phyloP scores from a whole-genome alignment of 2,888 invertebrate genomes.

The Lochmaea capreae region DNA sequence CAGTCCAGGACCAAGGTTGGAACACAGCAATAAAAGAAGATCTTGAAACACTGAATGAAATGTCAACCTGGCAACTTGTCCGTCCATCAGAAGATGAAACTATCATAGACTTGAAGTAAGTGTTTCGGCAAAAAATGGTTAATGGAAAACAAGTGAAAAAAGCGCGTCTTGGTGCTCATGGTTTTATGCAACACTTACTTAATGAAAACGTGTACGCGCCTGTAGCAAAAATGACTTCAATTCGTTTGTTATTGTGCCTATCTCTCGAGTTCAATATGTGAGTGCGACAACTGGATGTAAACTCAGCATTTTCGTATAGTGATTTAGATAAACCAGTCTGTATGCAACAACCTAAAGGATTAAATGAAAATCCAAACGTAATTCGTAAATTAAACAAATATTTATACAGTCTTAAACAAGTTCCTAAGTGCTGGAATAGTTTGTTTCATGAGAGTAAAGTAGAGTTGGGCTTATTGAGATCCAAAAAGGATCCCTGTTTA shows the following conservation, averaged over 20 bases:
- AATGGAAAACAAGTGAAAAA: conserved; percentile 30
- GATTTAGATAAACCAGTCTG: conserved; percentile 2
- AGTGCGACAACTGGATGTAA: conserved; percentile 1
- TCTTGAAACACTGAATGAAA: conserved; percentile 28
- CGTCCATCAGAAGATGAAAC: conserved; percentile 26
- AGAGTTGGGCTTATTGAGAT: no score
- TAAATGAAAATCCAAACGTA: conserved; percentile 18
- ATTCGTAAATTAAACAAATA: conserved; percentile 14
- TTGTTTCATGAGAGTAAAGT: no score
- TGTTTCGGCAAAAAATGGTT: conserved; percentile 38
- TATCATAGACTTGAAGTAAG: conserved; percentile 42
- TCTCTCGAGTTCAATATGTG: conserved; percentile 33
- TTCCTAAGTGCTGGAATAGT: no score
- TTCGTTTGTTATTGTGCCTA: conserved; percentile 37
- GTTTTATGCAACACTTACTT: conserved; percentile 38
- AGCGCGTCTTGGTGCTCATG: conserved; percentile 35
- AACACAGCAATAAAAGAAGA: conserved; percentile 39
- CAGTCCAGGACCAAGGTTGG: conserved; percentile 35
- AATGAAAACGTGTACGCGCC: conserved; percentile 37
- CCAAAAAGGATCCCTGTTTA: no score
- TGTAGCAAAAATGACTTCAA: conserved; percentile 40
- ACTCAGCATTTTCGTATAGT: no score
- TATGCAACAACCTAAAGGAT: conserved; percentile 13
- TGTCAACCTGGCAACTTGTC: conserved; percentile 39
- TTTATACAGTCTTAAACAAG: conserved; percentile 21